Evolutionary conservation across 2,797 vertebrate species (phyloP).

Genomic region (Podarcis siculus): DNA sequence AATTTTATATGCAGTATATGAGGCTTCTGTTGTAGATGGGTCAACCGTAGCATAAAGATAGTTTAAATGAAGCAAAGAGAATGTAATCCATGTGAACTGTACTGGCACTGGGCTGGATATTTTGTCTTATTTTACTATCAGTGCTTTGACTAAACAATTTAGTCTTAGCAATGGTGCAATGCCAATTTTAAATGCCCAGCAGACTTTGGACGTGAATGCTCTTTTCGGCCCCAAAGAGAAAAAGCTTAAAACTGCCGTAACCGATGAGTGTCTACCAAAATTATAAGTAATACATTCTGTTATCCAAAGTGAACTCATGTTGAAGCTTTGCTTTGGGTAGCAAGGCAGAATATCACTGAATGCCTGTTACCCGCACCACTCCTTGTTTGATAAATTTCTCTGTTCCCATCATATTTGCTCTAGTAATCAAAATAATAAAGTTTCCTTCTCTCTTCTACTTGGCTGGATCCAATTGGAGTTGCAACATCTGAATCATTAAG

Average conservation of each 20-base stretch:
- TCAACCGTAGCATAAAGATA: conserved; percentile 6
- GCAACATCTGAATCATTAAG: conserved; percentile 70
- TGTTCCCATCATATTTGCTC: conserved; percentile 58
- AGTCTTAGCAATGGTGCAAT: not conserved
- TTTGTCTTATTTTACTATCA: conserved; percentile 17
- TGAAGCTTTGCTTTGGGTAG: conserved; percentile 40
- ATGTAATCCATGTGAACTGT: conserved; percentile 3
- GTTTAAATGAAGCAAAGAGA: not conserved
- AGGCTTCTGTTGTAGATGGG: not conserved
- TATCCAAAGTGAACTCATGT: conserved; percentile 18
- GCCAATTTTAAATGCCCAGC: conserved; percentile 4
- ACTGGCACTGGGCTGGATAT: accelerated
- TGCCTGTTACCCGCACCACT: conserved; percentile 29
- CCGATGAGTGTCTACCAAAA: conserved; percentile 22
- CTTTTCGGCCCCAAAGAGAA: conserved; percentile 4
- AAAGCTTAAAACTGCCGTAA: conserved; percentile 30
- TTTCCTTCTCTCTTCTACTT: conserved; percentile 63
- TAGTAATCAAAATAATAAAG: conserved; percentile 75
- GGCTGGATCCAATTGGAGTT: conserved; percentile 59
- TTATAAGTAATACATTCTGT: conserved; percentile 7
- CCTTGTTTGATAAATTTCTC: conserved; percentile 63
- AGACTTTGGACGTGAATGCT: not conserved
- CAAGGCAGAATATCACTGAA: conserved; percentile 15
- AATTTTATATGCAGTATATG: not conserved
- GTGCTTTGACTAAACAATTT: not conserved